Evolutionary conservation across 2,888 invertebrate genomes (phyloP), one percentile per base, ranked within the genome.

Genomic region (Drosophila meridionalis): DNA sequence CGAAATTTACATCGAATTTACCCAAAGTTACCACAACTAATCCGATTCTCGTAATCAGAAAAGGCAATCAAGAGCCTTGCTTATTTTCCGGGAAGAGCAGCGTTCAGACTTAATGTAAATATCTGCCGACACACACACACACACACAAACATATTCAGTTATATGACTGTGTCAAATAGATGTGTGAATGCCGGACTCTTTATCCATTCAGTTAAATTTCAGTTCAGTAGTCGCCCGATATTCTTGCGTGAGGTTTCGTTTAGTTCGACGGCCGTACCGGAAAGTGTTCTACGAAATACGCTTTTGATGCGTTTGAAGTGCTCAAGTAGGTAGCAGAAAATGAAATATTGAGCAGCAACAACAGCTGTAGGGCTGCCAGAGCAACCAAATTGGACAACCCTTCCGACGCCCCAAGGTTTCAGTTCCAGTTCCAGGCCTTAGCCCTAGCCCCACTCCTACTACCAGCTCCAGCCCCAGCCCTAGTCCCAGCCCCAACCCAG

Each of bases 331-430:
- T 38, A 36, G 36, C 42, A 4, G 20, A 34, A 63, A 73, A 47
- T 73, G 59, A 60, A 69, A 76, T 73, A 60, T 66, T 50, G 47
- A 52, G 64, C 56, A 48, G 58, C 60, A 26, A n/a, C 32, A 40
- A 45, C 45, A 60, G 66, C 56, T 42, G 38, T 40, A 32, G 40
- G 57, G 48, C 40, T 50, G 57, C 38, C 61, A 62, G 40, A 42
- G 32, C 40, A 36, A 32, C 32, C 36, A 66, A 65, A 56, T 56
- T 65, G 43, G 32, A 48, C 36, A 73, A 70, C 57, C 66, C 77
- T 73, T 53, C 52, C 12, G 52, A 4, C 20, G 52, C 34, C 7
- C 12, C 34, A 52, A 12, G 52, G 20, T 20, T 20, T 20, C 20
- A 20, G 20, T 20, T 34, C 34, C 52, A 40, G 8, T n/a, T 9